A percentile compares a stretch with the other conserved stretches of the same genome.
These are phyloP conservation scores for Amiota mariae DNA, from an alignment of 2,888 invertebrate species.

Conservation along the genomic window DNA sequence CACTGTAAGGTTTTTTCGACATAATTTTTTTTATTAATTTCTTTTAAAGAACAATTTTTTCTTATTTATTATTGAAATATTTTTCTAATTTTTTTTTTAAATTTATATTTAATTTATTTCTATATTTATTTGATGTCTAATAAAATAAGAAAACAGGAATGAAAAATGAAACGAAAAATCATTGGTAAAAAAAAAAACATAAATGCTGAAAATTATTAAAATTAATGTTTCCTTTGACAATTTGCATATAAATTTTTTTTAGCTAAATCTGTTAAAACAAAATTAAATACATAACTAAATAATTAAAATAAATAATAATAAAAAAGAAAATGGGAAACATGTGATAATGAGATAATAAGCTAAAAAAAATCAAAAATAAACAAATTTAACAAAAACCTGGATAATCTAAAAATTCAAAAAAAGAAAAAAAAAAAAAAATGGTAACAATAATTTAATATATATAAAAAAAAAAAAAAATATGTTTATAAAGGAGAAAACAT, in stretches of 20 bases:
- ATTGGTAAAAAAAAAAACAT: constrained; percentile 50
- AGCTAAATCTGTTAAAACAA: constrained; percentile 41
- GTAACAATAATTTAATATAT: constrained; percentile 7
- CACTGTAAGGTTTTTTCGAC: too few species aligned
- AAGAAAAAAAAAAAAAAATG: neutral
- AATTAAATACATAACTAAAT: neutral
- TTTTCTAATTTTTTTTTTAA: too few species aligned
- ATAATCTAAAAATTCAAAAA: constrained; percentile 4
- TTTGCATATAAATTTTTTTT: constrained; percentile 36
- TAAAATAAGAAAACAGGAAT: constrained; percentile 10
- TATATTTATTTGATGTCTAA: too few species aligned
- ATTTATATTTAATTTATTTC: too few species aligned
- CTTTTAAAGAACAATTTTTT: too few species aligned
- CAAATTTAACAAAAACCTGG: constrained; percentile 28
- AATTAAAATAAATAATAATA: constrained; percentile 24
- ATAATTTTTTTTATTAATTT: too few species aligned
- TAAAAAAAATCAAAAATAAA: constrained; percentile 42
- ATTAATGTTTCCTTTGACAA: too few species aligned
- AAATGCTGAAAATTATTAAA: too few species aligned
- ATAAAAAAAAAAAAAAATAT: neutral
- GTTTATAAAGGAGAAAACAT: neutral
- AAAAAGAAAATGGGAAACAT: constrained; percentile 57
- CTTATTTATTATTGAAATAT: too few species aligned
- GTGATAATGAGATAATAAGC: constrained; percentile 71
- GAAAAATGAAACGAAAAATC: constrained; percentile 49